A percentile compares a stretch with the other conserved stretches of the same genome.
These are phyloP conservation scores for Berghia stephanieae DNA, from an alignment of 1,140 invertebrate genomes.

Conservation along the genomic window DNA sequence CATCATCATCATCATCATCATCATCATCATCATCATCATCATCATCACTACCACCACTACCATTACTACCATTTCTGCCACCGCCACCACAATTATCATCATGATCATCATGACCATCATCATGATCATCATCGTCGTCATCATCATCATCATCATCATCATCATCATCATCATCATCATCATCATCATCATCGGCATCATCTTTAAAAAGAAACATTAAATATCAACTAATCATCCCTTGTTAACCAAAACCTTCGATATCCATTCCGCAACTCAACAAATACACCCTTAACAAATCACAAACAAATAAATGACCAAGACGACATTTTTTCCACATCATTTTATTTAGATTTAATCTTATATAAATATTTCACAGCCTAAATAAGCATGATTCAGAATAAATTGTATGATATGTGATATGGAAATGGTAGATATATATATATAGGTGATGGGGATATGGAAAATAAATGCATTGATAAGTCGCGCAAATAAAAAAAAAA, in stretches of 20 bases:
- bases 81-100: neutral
- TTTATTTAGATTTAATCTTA: too few species aligned
- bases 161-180: slow-evolving; percentile 4
- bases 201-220: too few species aligned
- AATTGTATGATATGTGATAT: too few species aligned
- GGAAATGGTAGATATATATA: neutral
- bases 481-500: neutral
- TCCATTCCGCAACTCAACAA: too few species aligned
- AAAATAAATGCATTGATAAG: neutral
- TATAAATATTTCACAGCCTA: too few species aligned
- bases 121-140: neutral
- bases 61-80: neutral
- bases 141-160: slow-evolving; percentile 3
- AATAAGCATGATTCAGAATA: too few species aligned
- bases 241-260: too few species aligned
- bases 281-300: too few species aligned
- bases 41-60: neutral
- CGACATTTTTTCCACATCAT: too few species aligned
- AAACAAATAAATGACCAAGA: too few species aligned
- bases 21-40: slow-evolving; percentile 3
- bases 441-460: neutral
- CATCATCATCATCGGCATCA: neutral
- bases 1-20: slow-evolving; percentile 3
- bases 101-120: neutral
- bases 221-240: too few species aligned